Evolutionary conservation across 2,888 invertebrate species (phyloP).

Genomic region (Andrena trimmerana): DNA sequence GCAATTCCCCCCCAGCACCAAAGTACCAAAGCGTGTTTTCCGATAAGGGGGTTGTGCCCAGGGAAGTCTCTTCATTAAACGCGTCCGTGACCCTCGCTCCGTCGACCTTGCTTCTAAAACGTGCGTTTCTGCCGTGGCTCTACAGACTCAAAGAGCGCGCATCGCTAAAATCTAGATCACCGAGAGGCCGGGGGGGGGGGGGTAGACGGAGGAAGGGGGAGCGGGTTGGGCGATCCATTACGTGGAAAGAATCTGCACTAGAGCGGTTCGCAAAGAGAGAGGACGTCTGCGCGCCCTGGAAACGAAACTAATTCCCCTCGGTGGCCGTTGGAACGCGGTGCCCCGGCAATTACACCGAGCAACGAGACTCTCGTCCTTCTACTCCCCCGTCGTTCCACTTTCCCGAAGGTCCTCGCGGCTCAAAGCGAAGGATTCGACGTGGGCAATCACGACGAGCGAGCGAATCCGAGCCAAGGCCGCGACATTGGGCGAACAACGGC

Average conservation of each 20-base stretch:
- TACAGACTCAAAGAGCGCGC: slow-evolving; percentile 1
- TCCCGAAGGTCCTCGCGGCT: background rate
- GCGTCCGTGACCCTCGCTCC: background rate
- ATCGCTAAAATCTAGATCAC: slow-evolving; percentile 36
- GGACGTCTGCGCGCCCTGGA: background rate
- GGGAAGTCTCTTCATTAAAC: slow-evolving; percentile 8
- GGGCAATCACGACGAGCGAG: background rate
- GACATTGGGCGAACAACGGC: slow-evolving; percentile 18
- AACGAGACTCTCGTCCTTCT: slow-evolving; percentile 12
- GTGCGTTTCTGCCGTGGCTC: slow-evolving; percentile 8
- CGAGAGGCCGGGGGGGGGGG: too few species aligned
- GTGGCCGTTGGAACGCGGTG: background rate
- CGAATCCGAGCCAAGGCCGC: slow-evolving; percentile 23
- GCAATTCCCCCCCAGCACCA: too few species aligned
- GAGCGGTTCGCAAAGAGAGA: background rate
- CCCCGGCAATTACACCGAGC: slow-evolving; percentile 5
- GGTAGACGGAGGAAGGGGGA: background rate
- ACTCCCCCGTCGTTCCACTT: background rate
- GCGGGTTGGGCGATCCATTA: slow-evolving; percentile 19
- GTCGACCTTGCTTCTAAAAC: slow-evolving; percentile 24
- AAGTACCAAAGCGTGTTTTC: background rate
- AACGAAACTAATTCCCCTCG: slow-evolving; percentile 31
- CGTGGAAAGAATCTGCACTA: slow-evolving; percentile 3
- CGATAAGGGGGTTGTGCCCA: background rate
- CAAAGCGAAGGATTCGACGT: background rate